phyloP scores from a whole-genome alignment of 2,797 vertebrate genomes.

The Philypnodon macrostomus region DNA sequence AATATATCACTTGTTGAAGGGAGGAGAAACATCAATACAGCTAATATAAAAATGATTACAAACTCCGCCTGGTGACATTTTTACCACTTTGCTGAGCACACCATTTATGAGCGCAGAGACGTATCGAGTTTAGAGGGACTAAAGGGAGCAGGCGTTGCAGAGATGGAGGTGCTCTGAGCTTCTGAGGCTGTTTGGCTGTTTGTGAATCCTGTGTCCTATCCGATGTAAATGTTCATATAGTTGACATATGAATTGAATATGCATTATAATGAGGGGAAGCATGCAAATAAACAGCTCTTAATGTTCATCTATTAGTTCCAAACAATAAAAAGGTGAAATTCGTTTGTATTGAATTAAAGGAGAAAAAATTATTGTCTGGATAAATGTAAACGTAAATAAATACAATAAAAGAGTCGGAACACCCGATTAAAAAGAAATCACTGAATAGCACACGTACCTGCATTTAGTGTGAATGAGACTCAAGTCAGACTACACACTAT shows the following conservation, averaged over 20 bases:
- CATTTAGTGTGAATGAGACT: too few relatives aligned
- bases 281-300: constrained; percentile 29
- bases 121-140: constrained; percentile 29
- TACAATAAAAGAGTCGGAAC: too few relatives aligned
- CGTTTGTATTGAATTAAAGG: too few relatives aligned
- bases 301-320: too few relatives aligned
- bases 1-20: constrained; percentile 71
- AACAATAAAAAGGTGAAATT: too few relatives aligned
- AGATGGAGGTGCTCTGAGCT: constrained; percentile 29
- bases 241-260: constrained; percentile 56
- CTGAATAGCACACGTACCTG: too few relatives aligned
- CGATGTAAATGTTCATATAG: constrained; percentile 64
- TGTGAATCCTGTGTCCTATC: constrained; percentile 42
- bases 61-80: constrained; percentile 65
- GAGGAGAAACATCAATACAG: constrained; percentile 68
- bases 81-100: constrained; percentile 69
- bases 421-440: too few relatives aligned
- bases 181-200: constrained; percentile 28
- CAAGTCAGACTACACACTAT: too few relatives aligned
- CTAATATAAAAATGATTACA: constrained; percentile 74
- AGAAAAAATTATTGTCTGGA: too few relatives aligned
- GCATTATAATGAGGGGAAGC: constrained; percentile 44
- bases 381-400: too few relatives aligned
- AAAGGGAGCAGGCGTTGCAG: constrained; percentile 5
- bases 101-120: constrained; percentile 52